phyloP scores from a whole-genome alignment of 2,888 invertebrate species.

The Drosophila basisetae region DNA sequence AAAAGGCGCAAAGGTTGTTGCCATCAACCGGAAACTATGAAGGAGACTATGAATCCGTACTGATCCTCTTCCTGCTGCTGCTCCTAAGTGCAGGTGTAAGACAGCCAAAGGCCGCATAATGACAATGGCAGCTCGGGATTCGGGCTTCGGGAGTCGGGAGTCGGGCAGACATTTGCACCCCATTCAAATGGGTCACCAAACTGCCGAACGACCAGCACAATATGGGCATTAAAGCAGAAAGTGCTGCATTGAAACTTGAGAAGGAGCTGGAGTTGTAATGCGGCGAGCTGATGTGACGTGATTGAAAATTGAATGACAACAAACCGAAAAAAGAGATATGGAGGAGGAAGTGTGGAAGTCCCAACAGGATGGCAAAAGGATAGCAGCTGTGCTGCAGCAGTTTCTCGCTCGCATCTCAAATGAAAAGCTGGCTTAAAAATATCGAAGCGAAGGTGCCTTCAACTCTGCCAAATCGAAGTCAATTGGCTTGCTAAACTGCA shows the following conservation, averaged over 20 bases:
- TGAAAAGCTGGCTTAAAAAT: slow-evolving; percentile 36
- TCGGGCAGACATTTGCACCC: neutral
- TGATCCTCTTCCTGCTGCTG: neutral
- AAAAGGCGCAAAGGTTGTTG: slow-evolving; percentile 69
- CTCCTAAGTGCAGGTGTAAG: slow-evolving; percentile 40
- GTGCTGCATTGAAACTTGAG: neutral
- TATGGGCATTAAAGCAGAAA: slow-evolving; percentile 36
- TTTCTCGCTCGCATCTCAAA: slow-evolving; percentile 1
- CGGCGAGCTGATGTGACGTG: slow-evolving; percentile 15
- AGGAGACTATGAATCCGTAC: slow-evolving; percentile 57
- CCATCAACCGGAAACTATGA: slow-evolving; percentile 74
- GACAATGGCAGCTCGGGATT: slow-evolving; percentile 52
- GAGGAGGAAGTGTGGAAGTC: neutral
- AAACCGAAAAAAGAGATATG: neutral
- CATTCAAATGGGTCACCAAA: slow-evolving; percentile 58
- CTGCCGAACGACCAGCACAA: slow-evolving; percentile 10
- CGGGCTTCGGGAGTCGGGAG: neutral
- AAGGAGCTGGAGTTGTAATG: slow-evolving; percentile 7
- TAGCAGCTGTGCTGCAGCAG: slow-evolving; percentile 30
- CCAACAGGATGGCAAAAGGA: slow-evolving; percentile 28
- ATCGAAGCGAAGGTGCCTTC: slow-evolving; percentile 25
- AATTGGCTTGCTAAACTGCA: slow-evolving; percentile 8
- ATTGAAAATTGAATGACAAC: slow-evolving; percentile 50
- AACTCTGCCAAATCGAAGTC: slow-evolving; percentile 27
- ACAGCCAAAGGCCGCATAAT: slow-evolving; percentile 50